Conservation (phyloP, 2,888 invertebrate species). For the Frankliniella intonsa region DNA sequence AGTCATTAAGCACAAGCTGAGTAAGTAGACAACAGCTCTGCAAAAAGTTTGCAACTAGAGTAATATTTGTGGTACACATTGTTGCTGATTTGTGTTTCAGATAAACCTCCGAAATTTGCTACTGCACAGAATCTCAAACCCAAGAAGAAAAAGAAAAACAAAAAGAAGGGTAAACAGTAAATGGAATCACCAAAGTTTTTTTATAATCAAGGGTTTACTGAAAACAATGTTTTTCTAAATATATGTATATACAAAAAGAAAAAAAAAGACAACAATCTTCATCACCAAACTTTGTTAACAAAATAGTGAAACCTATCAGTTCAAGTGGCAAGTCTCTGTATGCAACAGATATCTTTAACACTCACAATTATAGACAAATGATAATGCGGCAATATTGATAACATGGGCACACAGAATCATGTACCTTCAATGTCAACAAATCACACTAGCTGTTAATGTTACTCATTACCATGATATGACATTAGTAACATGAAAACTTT, state of each 20-base stretch:
- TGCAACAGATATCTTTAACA: background rate
- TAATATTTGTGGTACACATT: too few species aligned
- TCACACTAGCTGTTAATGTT: too few species aligned
- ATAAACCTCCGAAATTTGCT: too few species aligned
- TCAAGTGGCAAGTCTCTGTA: background rate
- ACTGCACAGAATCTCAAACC: background rate
- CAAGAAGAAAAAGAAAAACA: background rate
- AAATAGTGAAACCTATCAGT: slow-evolving; percentile 22
- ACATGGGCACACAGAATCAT: too few species aligned
- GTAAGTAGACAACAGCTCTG: background rate
- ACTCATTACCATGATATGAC: slow-evolving; percentile 1
- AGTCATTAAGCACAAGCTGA: background rate
- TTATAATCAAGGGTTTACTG: background rate
- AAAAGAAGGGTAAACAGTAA: background rate
- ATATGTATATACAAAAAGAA: background rate
- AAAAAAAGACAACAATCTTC: background rate
- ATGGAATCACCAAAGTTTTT: background rate
- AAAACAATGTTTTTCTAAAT: slow-evolving; percentile 21
- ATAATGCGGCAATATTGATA: too few species aligned
- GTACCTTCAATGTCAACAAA: too few species aligned
- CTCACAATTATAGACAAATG: background rate
- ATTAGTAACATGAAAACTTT: background rate
- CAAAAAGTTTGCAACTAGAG: too few species aligned
- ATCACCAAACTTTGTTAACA: slow-evolving; percentile 5
- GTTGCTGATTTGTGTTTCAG: too few species aligned